phyloP scores from a whole-genome alignment of 2,113 vertebrate species.

The Chaetodon auriga region DNA sequence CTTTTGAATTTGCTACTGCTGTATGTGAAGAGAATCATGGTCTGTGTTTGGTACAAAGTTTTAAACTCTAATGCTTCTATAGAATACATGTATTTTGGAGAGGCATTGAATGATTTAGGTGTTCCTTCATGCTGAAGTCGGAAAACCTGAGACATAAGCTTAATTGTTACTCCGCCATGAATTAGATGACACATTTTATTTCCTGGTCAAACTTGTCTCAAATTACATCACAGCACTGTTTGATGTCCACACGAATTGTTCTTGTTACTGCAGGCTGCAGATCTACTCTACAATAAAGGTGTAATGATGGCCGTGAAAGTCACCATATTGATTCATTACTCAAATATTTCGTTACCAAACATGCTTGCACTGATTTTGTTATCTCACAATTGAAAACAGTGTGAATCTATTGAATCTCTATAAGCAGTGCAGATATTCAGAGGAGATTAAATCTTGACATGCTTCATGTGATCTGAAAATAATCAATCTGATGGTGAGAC shows the following conservation, averaged over 20 bases:
- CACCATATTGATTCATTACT: not conserved
- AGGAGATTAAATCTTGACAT: not conserved
- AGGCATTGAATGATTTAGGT: not conserved
- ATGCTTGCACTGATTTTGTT: too few relatives aligned
- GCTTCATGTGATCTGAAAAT: not conserved
- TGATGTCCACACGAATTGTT: not conserved
- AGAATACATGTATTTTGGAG: not conserved
- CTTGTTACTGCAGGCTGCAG: not conserved
- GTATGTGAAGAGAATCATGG: too few relatives aligned
- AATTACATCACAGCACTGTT: not conserved
- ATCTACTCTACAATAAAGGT: not conserved
- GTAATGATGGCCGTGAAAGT: not conserved
- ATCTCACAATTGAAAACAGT: not conserved
- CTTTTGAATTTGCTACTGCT: not conserved
- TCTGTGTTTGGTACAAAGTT: too few relatives aligned
- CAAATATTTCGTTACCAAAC: not conserved
- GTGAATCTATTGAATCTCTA: not conserved
- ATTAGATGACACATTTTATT: not conserved
- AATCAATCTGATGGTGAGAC: not conserved
- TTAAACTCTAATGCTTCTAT: too few relatives aligned
- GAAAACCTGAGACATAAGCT: not conserved
- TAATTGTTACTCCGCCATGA: not conserved
- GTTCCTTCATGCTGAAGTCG: not conserved
- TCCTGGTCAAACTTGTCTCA: not conserved
- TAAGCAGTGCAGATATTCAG: not conserved